Evolutionary conservation across 2,797 vertebrate genomes (phyloP), one percentile per base, ranked within the genome.

Genomic region (Coregonus sp.): DNA sequence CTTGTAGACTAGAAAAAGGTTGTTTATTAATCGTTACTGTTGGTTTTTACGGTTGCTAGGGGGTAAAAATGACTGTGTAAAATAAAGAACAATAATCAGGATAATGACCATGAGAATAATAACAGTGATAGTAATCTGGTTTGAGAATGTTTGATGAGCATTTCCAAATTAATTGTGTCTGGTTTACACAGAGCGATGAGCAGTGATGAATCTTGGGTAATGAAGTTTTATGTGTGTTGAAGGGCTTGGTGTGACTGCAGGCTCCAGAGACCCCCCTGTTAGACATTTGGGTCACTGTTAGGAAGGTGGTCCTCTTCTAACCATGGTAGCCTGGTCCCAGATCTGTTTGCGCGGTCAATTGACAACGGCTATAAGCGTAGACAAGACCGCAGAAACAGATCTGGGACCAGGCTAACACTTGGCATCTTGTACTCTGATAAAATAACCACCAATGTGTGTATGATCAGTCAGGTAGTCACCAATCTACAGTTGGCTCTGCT

Each of bases 31-130:
- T 90, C 80, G 80, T 90, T 91, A 76, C 80, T 59, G 79, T 91
- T 93, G 82, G 84, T 91, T 94, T 94, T 93, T 88, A 90, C 87
- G 92, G 80, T 94, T 93, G 85, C 86, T 88, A 90, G 92, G 87
- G 88, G 80, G 75, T 2, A 47, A 88, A 82, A 84, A 82, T 84
- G 73, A 87, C 50, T 69, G 78, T 92, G 88, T 90, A 90, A 87
- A 86, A 87, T 92, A 92, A 89, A 91, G 72, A 89, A 91, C 72
- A 79, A 91, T 84, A 90, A 75, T 92, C 81, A 81, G 74, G 79
- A 85, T 92, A 85, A 84, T 56, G 80, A 81, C 90, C 70, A 79
- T 80, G 74, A 61, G 69, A 85, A 83, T 72, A 78, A 88, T 80
- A 88, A 9, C 86, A 91, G 76, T 73, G 82, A 84, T 75, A 65